Conservation (phyloP, 92 coral and sea anemone genomes). For the Nematostella vectensis region DNA sequence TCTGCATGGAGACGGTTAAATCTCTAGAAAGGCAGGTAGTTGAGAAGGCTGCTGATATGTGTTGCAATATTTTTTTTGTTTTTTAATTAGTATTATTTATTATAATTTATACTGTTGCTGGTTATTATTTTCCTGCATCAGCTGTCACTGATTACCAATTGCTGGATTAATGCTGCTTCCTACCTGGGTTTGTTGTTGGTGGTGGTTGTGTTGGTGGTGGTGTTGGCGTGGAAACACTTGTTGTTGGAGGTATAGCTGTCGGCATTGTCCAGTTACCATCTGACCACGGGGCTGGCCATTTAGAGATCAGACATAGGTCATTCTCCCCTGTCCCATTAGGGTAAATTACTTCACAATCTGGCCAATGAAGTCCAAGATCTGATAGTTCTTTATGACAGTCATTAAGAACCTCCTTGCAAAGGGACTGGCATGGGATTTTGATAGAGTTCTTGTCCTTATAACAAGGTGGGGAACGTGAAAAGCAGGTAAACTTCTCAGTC, state of each 20-base stretch:
- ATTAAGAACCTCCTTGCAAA: conserved; percentile 26
- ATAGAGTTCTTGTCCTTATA: not conserved
- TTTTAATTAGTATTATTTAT: too few relatives aligned
- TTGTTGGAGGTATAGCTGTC: conserved; percentile 2
- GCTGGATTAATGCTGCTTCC: not conserved
- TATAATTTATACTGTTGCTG: too few relatives aligned
- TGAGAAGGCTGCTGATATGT: too few relatives aligned
- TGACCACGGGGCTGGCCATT: conserved; percentile 63
- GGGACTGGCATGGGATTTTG: conserved; percentile 43
- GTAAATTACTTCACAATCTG: conserved; percentile 35
- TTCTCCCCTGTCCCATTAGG: conserved; percentile 13
- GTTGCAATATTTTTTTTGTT: too few relatives aligned
- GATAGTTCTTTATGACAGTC: conserved; percentile 22
- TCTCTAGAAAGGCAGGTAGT: too few relatives aligned
- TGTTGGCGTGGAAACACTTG: conserved; percentile 4
- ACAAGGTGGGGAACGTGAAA: conserved; percentile 47
- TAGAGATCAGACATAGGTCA: conserved; percentile 27
- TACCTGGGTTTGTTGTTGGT: not conserved
- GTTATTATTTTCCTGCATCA: too few relatives aligned
- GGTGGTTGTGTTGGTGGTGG: not conserved
- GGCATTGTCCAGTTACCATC: not conserved
- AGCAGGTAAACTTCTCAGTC: conserved; percentile 46
- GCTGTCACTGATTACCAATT: too few relatives aligned
- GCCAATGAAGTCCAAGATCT: not conserved
- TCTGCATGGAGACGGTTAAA: too few relatives aligned